Base-by-base conservation (phyloP, 2,888 invertebrate species). In the Cyclophora albipunctata region DNA sequence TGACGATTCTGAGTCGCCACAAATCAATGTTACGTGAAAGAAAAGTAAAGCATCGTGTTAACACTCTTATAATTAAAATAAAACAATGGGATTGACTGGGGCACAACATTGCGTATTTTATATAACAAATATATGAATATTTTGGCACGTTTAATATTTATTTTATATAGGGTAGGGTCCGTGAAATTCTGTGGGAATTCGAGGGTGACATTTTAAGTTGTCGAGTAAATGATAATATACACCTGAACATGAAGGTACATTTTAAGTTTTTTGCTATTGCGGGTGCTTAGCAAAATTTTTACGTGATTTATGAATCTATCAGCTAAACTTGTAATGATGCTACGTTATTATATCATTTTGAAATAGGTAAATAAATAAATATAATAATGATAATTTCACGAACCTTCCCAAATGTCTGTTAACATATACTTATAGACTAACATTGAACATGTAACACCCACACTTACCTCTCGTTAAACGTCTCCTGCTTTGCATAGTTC, bases 401-500 rank as follows among this genome's bases (percentile, higher is more conserved):
- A 37, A 37, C 37, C 37, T 37, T 37, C 4, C 5, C 37, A 37
- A 37, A 37, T 2, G 5, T 5, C 4, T 37, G 5, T 37, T 37
- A 37, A 37, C 37, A 37, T 5, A 37, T 37, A 37, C 37, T 37
- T 37, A 37, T 4, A 37, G 51, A 49, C 59, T 71, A 73, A 82
- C 76, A 71, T 60, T 53, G 63, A 81, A 85, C 84, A 86, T 63
- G 73, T 61, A 84, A 83, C 83, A 83, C 55, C 44, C 42, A 71
- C 47, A 58, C 93, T 90, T 92, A 98, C 98, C 97, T 98, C 90
- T 98, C 98, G 86, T 98, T 98, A 89, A 99, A 99, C 40, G 96
- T 96, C 77, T 96, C 96, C 76, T 95, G 93, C 64, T 96, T 95
- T 5, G 99, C 98, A 85, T 98, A 99, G 84, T 96, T 98, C 84